Percentiles rank a stretch among this genome's conserved stretches.
These are phyloP conservation scores for Phodopus roborovskii DNA, from an alignment of 2,113 vertebrate genomes.

Conservation along the genomic window DNA sequence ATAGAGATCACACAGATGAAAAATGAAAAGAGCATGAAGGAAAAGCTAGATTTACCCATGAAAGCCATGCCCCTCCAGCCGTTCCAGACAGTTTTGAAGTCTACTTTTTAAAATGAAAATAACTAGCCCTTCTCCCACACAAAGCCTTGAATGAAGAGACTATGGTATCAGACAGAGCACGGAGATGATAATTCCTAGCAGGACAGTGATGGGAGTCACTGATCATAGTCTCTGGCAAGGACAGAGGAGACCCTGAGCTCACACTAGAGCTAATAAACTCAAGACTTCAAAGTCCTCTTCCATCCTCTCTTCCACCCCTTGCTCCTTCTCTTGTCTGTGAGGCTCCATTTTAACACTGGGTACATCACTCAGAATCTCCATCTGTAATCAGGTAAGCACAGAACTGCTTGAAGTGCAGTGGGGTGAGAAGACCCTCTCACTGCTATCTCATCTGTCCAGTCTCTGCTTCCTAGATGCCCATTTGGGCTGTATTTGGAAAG, in stretches of 20 bases:
- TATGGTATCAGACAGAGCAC: background rate
- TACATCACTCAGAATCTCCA: background rate
- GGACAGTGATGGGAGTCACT: background rate
- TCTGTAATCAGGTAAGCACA: background rate
- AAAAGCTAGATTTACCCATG: background rate
- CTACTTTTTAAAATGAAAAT: background rate
- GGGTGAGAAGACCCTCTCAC: background rate
- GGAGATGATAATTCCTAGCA: background rate
- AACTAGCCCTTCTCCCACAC: background rate
- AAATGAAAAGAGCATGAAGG: background rate
- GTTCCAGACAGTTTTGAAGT: background rate
- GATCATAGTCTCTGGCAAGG: background rate
- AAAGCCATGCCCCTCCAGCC: background rate
- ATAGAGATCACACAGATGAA: background rate
- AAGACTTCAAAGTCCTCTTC: background rate
- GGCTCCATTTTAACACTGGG: background rate
- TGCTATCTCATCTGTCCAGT: background rate
- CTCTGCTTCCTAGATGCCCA: background rate
- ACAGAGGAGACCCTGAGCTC: rapidly evolving
- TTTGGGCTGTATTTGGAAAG: background rate
- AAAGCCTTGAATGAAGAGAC: background rate
- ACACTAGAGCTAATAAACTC: background rate
- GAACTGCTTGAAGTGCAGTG: background rate
- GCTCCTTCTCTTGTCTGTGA: background rate
- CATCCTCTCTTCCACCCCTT: no score